Evolutionary conservation across 2,113 vertebrate species (phyloP).

Genomic region (Burhinus bistriatus): DNA sequence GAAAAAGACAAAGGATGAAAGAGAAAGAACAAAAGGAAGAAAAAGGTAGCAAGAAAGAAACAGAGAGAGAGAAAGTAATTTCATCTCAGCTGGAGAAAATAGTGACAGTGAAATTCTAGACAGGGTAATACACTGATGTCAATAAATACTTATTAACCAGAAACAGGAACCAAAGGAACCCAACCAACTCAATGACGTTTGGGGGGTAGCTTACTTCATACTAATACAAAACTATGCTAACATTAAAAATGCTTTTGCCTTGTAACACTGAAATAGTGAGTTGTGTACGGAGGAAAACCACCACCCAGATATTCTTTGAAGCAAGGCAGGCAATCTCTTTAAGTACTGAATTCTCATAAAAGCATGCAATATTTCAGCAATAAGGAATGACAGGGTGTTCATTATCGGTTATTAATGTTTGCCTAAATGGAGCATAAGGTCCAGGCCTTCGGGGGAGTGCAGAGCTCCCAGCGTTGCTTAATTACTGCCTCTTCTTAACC

Average conservation of each 20-base stretch:
- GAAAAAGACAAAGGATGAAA: fast-evolving
- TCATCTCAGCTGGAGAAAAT: background rate
- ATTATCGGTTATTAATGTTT: slow-evolving; percentile 23
- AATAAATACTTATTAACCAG: background rate
- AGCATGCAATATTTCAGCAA: background rate
- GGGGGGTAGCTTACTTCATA: background rate
- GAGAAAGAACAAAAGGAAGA: background rate
- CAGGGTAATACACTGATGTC: background rate
- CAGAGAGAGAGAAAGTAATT: background rate
- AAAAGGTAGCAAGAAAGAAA: background rate
- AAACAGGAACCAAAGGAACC: background rate
- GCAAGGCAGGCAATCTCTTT: background rate
- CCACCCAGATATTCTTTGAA: background rate
- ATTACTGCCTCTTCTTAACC: background rate
- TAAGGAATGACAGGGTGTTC: background rate
- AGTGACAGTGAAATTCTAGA: background rate
- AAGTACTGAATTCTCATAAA: background rate
- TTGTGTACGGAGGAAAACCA: background rate
- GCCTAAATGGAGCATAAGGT: slow-evolving; percentile 21
- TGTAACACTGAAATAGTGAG: background rate
- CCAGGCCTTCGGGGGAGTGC: slow-evolving; percentile 1
- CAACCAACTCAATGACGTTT: background rate
- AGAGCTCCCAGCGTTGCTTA: background rate
- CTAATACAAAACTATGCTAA: background rate
- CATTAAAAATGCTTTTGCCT: background rate